Base-by-base conservation (phyloP, 2,888 invertebrate genomes). In the Dolomedes plantarius region DNA sequence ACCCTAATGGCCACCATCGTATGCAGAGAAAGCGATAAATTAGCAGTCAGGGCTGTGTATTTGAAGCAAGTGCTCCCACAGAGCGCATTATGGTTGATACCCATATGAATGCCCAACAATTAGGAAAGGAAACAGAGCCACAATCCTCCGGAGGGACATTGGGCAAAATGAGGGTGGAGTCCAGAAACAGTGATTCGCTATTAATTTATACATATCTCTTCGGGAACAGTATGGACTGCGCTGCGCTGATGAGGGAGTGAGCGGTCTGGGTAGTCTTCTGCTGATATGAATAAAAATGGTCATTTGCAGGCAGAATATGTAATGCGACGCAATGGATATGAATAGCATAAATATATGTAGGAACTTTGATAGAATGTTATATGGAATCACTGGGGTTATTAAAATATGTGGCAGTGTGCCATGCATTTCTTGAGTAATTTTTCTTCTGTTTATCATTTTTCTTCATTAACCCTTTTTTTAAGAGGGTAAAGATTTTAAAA, bases 161-260 rank as follows among this genome's bases (percentile, higher is more conserved):
- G 41, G 39, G 13, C 27, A 19, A 41, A 29, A 29, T 13, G 73
- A 73, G 73, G 73, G 73, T 73, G 73, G 73, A 50, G 73, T 62
- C 65, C 31, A 65, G 29, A 31, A 62, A 46, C 31, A 65, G 56
- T n/a, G 32, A 56, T 56, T 73, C 36, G 29, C 32, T 29, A 73
- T 73, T 73, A 73, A 73, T 73, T 73, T 73, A 16, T 28, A 31
- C 31, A 32, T 73, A 73, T 73, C 31, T 73, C 29, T 62, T 29
- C 16, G 13, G 9, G 11, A 46, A 46, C 46, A 2, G 1, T 46
- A 46, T 46, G 16, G 46, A 16, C 16, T 36, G n/a, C n/a, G n/a
- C 36, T 36, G 7, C 16, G 46, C 46, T 46, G 46, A 46, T 46
- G 46, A 46, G 46, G 46, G 46, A 46, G 46, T 46, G 16, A 16